A percentile compares a stretch with the other conserved stretches of the same genome.
Conservation (phyloP, 2,113 vertebrate genomes). For the Mobula birostris region DNA sequence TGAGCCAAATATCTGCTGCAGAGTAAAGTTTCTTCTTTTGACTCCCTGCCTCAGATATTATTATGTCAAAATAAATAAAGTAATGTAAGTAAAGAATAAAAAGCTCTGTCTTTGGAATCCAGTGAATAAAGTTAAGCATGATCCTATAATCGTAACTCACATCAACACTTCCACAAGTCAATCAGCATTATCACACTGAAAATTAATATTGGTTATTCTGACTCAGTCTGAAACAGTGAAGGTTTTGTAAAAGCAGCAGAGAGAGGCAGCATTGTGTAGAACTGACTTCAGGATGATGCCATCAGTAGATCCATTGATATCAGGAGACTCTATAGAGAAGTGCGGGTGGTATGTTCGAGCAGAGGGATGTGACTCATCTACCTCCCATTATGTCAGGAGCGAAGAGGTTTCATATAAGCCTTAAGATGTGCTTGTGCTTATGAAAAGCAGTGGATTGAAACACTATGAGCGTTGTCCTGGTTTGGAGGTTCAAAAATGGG, state of each 20-base stretch:
- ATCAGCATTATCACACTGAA: constrained; percentile 9
- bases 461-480: too few relatives aligned
- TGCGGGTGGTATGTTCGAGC: background rate
- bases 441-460: too few relatives aligned
- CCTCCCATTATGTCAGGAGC: background rate
- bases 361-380: background rate
- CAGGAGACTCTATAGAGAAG: background rate
- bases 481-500: too few relatives aligned
- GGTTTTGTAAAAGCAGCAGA: background rate
- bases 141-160: background rate
- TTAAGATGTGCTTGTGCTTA: too few relatives aligned
- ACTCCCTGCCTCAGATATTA: background rate
- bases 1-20: background rate
- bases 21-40: background rate
- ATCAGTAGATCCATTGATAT: background rate
- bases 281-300: background rate
- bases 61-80: background rate
- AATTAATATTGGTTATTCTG: constrained; percentile 24
- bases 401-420: background rate
- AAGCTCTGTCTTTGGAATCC: background rate
- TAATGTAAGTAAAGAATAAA: background rate
- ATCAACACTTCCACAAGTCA: background rate
- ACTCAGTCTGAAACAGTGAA: constrained; percentile 11
- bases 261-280: background rate
- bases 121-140: background rate